Conservation (phyloP, 1,140 invertebrate genomes). For the Mamestra configurata region DNA sequence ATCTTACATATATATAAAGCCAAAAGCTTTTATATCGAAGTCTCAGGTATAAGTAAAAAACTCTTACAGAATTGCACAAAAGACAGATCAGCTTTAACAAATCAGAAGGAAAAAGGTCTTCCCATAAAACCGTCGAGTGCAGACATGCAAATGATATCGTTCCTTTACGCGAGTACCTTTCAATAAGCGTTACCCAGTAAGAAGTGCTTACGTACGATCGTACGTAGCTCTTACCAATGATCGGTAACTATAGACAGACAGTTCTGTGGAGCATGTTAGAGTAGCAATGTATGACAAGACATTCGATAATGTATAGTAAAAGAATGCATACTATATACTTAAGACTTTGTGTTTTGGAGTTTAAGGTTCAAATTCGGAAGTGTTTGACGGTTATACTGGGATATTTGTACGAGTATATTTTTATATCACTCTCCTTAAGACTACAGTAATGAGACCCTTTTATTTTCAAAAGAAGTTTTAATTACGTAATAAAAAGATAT, state of each 20-base stretch:
- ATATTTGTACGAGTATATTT: neutral
- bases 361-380: neutral
- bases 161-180: conserved; percentile 16
- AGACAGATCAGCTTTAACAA: conserved; percentile 36
- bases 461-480: conserved; percentile 53
- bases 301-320: neutral
- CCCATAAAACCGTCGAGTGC: conserved; percentile 38
- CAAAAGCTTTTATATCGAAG: too few species aligned
- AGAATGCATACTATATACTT: neutral
- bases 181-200: conserved; percentile 19
- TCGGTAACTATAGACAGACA: conserved; percentile 29
- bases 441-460: conserved; percentile 36
- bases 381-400: neutral
- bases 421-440: conserved; percentile 33
- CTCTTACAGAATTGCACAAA: neutral
- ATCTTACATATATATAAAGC: too few species aligned
- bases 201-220: neutral
- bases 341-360: neutral
- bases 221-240: conserved; percentile 11
- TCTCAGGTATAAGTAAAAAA: neutral
- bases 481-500: conserved; percentile 55
- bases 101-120: conserved; percentile 21
- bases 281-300: conserved; percentile 21
- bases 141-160: conserved; percentile 45
- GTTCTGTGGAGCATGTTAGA: neutral